phyloP scores from a whole-genome alignment of 2,113 vertebrate genomes.

The Aptenodytes patagonicus region DNA sequence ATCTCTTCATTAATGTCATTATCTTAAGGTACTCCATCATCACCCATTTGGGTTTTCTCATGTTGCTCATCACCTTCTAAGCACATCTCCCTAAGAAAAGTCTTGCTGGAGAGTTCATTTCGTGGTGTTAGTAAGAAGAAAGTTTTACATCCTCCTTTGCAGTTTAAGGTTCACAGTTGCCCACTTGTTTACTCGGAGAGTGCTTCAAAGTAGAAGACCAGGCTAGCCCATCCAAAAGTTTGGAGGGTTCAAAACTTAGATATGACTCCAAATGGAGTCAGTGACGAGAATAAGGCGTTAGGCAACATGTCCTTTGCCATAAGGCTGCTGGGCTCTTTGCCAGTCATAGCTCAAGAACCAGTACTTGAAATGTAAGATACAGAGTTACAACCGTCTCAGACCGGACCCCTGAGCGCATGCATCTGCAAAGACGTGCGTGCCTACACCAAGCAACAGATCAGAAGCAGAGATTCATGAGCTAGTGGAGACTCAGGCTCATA shows the following conservation, averaged over 20 bases:
- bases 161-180: neutral
- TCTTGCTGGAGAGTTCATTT: neutral
- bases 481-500: neutral
- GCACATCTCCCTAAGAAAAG: neutral
- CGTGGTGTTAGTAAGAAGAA: neutral
- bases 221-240: neutral
- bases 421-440: neutral
- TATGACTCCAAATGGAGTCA: neutral
- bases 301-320: neutral
- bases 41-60: neutral
- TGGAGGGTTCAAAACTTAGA: neutral
- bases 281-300: neutral
- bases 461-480: slow-evolving; percentile 28
- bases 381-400: neutral
- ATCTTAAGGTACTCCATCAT: neutral
- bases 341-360: neutral
- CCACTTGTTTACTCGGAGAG: neutral
- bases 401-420: neutral
- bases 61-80: neutral
- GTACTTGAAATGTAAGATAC: neutral
- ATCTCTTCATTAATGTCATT: neutral
- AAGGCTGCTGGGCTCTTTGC: neutral
- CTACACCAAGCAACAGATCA: neutral
- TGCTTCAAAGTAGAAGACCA: neutral
- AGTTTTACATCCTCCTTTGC: neutral